phyloP scores from a whole-genome alignment of 2,797 vertebrate species.

The Catamblyrhynchus diadema region DNA sequence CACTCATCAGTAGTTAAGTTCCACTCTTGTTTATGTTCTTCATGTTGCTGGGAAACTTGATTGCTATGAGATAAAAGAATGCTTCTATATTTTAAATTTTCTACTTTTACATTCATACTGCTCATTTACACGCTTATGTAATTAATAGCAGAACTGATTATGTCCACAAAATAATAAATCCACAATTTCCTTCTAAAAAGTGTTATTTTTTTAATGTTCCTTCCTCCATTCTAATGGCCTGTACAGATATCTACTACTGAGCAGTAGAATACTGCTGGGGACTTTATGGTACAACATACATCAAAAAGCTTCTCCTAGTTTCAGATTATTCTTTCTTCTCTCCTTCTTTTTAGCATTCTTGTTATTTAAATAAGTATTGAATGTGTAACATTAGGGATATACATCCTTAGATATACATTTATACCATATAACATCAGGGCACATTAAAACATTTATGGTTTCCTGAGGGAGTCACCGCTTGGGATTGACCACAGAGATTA shows the following conservation, averaged over 20 bases:
- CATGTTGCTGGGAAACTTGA: background rate
- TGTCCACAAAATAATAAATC: background rate
- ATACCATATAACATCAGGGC: background rate
- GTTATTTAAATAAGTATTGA: background rate
- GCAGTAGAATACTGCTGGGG: slow-evolving; percentile 74
- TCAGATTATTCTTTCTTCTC: background rate
- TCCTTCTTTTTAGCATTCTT: background rate
- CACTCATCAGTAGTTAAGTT: too few relatives aligned
- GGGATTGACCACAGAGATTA: background rate
- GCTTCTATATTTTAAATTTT: background rate
- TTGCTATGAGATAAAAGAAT: background rate
- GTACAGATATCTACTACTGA: slow-evolving; percentile 73
- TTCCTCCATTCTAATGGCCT: slow-evolving; percentile 81
- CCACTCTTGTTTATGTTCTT: background rate
- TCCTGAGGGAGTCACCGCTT: background rate
- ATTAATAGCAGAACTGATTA: background rate
- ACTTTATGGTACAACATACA: slow-evolving; percentile 77
- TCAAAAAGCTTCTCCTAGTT: background rate
- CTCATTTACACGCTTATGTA: background rate
- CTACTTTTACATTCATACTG: background rate
- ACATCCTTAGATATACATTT: background rate
- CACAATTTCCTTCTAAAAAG: slow-evolving; percentile 66
- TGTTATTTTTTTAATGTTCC: slow-evolving; percentile 75
- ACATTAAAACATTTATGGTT: background rate
- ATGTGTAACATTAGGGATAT: background rate